Evolutionary conservation across 2,888 invertebrate genomes (phyloP).

Genomic region (Dyspetes luteomarginatus): DNA sequence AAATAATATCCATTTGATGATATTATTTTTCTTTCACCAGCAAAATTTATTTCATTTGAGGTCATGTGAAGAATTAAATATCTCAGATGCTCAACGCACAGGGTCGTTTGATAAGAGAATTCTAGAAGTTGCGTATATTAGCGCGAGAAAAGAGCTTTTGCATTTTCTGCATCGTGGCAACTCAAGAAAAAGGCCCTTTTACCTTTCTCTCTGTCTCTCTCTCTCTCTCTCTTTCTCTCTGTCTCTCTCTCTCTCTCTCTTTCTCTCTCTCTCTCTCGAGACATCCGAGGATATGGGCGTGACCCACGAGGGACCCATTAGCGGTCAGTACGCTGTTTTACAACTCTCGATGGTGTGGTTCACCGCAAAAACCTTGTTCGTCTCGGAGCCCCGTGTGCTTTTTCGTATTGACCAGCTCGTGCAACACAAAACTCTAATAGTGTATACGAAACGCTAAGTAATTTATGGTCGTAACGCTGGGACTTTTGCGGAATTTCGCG

Average conservation of each 20-base stretch:
- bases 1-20: too few species aligned
- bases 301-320: slow-evolving; percentile 74
- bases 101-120: slow-evolving; percentile 57
- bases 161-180: slow-evolving; percentile 7
- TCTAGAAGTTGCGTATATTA: slow-evolving; percentile 5
- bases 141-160: slow-evolving; percentile 15
- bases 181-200: slow-evolving; percentile 49
- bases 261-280: too few species aligned
- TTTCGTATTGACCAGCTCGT: slow-evolving; percentile 51
- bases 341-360: slow-evolving; percentile 68
- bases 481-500: slow-evolving; percentile 71
- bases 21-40: too few species aligned
- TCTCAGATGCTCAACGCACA: too few species aligned
- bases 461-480: slow-evolving; percentile 74
- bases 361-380: slow-evolving; percentile 74
- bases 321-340: slow-evolving; percentile 72
- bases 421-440: slow-evolving; percentile 66
- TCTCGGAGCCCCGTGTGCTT: slow-evolving; percentile 36
- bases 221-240: too few species aligned
- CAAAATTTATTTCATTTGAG: not conserved
- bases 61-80: not conserved
- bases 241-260: too few species aligned
- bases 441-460: slow-evolving; percentile 72
- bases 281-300: slow-evolving; percentile 65
- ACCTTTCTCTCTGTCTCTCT: too few species aligned